A percentile compares a stretch with the other conserved stretches of the same genome.
These are phyloP conservation scores for Hydrolagus colliei DNA, from an alignment of 2,797 vertebrate species.

Conservation along the genomic window DNA sequence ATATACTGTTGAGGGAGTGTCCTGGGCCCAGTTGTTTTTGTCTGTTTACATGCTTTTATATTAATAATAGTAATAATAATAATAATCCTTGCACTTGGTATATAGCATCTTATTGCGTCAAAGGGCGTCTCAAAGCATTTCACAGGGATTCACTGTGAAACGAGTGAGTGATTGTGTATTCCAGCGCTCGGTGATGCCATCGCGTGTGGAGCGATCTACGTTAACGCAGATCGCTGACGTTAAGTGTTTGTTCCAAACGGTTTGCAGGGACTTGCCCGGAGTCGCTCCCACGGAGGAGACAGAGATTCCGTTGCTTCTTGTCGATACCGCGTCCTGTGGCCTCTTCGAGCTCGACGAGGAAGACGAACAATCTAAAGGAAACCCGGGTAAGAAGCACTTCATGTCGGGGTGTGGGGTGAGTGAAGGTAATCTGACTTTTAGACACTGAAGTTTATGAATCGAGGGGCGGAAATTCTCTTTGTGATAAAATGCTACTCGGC, in stretches of 20 bases:
- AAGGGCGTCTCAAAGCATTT: too few species aligned
- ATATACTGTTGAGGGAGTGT: too few species aligned
- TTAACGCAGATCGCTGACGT: background rate
- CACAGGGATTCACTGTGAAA: too few species aligned
- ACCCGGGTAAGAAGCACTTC: constrained; percentile 61
- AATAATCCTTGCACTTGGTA: too few species aligned
- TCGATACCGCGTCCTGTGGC: constrained; percentile 86
- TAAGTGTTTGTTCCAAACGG: background rate
- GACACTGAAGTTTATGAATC: too few species aligned
- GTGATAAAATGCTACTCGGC: too few species aligned
- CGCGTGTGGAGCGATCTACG: background rate
- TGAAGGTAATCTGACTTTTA: background rate
- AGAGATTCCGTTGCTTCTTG: constrained; percentile 66
- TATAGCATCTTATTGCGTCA: too few species aligned
- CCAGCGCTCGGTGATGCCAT: background rate
- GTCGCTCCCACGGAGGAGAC: constrained; percentile 75
- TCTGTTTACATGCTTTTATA: too few species aligned
- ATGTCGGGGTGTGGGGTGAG: background rate
- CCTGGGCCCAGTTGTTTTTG: too few species aligned
- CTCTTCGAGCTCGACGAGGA: constrained; percentile 76
- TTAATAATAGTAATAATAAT: too few species aligned
- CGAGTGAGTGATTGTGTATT: too few species aligned
- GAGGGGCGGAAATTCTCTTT: too few species aligned
- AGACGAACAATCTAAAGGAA: constrained; percentile 88
- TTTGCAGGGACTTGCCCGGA: constrained; percentile 72